Evolutionary conservation across 2,888 invertebrate species (phyloP).

Genomic region (Aquatica leii): DNA sequence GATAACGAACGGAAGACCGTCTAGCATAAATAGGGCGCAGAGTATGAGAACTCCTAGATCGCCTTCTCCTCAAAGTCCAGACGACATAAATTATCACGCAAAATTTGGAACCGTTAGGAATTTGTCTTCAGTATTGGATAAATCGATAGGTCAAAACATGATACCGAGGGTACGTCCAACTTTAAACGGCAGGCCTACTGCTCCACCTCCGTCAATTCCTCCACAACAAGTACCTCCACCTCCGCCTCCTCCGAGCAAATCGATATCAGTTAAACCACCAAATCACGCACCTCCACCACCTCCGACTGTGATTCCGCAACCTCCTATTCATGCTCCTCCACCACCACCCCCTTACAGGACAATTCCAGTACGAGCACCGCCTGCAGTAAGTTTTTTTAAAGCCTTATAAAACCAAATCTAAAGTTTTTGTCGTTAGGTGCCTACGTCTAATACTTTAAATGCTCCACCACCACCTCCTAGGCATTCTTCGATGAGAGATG

Average conservation of each 20-base stretch:
- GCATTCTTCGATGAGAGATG: conserved; percentile 69
- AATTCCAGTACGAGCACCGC: conserved; percentile 50
- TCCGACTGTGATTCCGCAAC: conserved; percentile 44
- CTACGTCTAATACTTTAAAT: conserved; percentile 47
- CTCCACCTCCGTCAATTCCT: conserved; percentile 58
- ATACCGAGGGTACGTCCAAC: conserved; percentile 52
- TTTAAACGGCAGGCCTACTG: conserved; percentile 54
- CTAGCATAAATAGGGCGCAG: conserved; percentile 74
- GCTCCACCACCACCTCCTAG: conserved; percentile 68
- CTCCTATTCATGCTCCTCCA: conserved; percentile 44
- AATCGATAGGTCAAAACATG: conserved; percentile 60
- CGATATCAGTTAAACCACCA: conserved; percentile 53
- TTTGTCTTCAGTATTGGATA: conserved; percentile 63
- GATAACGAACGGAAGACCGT: conserved; percentile 64
- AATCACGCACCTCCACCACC: conserved; percentile 58
- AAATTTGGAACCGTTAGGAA: conserved; percentile 60
- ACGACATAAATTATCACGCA: conserved; percentile 42
- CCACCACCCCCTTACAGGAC: conserved; percentile 51
- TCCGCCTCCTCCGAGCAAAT: conserved; percentile 45
- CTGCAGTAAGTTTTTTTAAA: conserved; percentile 30
- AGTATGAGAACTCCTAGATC: conserved; percentile 86
- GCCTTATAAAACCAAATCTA: neutral
- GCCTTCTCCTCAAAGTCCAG: conserved; percentile 65
- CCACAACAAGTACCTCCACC: conserved; percentile 63
- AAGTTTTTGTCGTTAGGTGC: conserved; percentile 46